Conservation (phyloP, 2,888 invertebrate species). For the Drosophila robusta region DNA sequence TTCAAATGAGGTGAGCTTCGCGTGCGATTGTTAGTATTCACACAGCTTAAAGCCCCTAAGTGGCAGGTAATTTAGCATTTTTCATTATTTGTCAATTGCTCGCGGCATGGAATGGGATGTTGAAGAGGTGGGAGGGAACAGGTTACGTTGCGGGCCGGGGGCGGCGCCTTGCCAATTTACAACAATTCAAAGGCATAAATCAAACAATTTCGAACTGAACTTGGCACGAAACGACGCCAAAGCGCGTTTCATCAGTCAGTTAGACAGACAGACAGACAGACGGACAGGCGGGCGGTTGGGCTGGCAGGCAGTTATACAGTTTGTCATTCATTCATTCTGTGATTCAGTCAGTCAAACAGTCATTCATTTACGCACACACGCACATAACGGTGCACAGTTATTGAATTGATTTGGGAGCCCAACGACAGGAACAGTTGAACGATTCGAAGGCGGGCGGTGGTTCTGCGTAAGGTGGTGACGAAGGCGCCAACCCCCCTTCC, state of each 20-base stretch:
- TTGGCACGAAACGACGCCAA: slow-evolving; percentile 51
- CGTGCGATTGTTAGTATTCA: slow-evolving; percentile 15
- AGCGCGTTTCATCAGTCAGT: slow-evolving; percentile 15
- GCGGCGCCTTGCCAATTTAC: slow-evolving; percentile 65
- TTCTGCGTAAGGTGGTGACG: slow-evolving; percentile 4
- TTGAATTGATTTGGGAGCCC: slow-evolving; percentile 72
- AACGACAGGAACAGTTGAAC: slow-evolving; percentile 37
- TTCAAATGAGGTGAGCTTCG: slow-evolving; percentile 5
- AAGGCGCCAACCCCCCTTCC: neutral
- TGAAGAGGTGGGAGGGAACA: neutral
- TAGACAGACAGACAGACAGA: slow-evolving; percentile 12
- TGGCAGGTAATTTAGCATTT: slow-evolving; percentile 73
- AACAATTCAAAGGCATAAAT: slow-evolving; percentile 78
- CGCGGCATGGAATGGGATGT: slow-evolving; percentile 12
- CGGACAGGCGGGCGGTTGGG: slow-evolving; percentile 17
- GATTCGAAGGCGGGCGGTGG: slow-evolving; percentile 10
- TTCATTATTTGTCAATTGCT: slow-evolving; percentile 77
- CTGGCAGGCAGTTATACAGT: slow-evolving; percentile 33
- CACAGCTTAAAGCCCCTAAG: slow-evolving; percentile 45
- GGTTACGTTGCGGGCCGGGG: neutral
- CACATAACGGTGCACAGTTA: slow-evolving; percentile 65
- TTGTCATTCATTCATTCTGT: slow-evolving; percentile 49
- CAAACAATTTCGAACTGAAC: slow-evolving; percentile 74
- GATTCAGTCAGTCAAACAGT: slow-evolving; percentile 55
- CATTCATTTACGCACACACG: slow-evolving; percentile 75